A percentile compares a stretch with the other conserved stretches of the same genome.
phyloP scores from a whole-genome alignment of 2,797 vertebrate genomes.

The Australoheros facetus region DNA sequence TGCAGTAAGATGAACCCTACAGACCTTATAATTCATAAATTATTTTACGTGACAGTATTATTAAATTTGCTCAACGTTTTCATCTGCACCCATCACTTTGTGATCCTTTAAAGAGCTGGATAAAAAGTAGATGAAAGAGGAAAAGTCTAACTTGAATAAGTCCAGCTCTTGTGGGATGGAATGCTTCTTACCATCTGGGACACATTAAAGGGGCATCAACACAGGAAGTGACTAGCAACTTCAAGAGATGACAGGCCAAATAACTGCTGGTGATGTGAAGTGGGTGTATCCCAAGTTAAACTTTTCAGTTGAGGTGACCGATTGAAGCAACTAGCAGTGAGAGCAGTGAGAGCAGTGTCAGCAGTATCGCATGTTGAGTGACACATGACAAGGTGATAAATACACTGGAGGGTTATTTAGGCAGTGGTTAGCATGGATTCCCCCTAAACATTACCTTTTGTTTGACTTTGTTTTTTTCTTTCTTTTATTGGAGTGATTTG shows the following conservation, averaged over 20 bases:
- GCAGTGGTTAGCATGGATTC: neutral
- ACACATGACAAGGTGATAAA: neutral
- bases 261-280: neutral
- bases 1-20: conserved; percentile 1
- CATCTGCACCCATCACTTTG: conserved; percentile 5
- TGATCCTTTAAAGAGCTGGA: neutral
- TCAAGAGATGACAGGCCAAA: neutral
- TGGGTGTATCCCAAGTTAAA: neutral
- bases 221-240: neutral
- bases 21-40: conserved; percentile 13
- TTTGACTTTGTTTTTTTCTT: neutral
- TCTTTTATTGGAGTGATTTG: neutral
- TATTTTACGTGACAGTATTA: conserved; percentile 3
- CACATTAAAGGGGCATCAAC: neutral
- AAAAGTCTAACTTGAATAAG: conserved; percentile 8
- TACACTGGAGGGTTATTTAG: neutral
- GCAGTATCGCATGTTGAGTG: no score
- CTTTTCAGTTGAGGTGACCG: neutral
- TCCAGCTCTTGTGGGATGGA: neutral
- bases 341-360: no score
- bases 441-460: neutral
- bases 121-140: conserved; percentile 9
- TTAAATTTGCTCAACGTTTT: neutral
- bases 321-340: no score
- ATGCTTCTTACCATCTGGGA: neutral